Evolutionary conservation across 2,888 invertebrate genomes (phyloP).

Genomic region (Hemaris fuciformis): DNA sequence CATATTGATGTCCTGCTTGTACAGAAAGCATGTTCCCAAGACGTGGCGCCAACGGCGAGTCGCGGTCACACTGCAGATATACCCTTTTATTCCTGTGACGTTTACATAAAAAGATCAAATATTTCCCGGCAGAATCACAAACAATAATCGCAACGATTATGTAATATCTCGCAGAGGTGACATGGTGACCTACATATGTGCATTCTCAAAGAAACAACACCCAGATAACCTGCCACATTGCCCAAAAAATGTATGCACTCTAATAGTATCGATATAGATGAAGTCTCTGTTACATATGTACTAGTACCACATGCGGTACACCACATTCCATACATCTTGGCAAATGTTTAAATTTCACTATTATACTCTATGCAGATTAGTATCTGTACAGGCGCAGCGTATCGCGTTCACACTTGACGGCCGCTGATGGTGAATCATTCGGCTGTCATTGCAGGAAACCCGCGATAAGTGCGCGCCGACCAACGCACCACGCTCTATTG

Average conservation of each 20-base stretch:
- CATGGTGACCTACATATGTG: constrained; percentile 3
- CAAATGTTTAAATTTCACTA: background rate
- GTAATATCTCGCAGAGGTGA: background rate
- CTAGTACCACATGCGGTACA: too few relatives aligned
- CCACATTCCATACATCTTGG: too few relatives aligned
- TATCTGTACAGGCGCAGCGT: background rate
- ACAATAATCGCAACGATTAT: background rate
- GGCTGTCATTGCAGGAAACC: background rate
- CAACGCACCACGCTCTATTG: background rate
- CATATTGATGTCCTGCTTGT: too few relatives aligned
- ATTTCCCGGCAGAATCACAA: background rate
- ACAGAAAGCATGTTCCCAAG: too few relatives aligned
- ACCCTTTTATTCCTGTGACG: background rate
- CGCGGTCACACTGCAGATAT: background rate
- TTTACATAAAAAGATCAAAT: background rate
- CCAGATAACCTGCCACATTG: too few relatives aligned
- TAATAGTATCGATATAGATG: too few relatives aligned
- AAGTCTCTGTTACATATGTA: too few relatives aligned
- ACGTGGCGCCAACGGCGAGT: background rate
- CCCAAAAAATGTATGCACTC: too few relatives aligned
- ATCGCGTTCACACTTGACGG: background rate
- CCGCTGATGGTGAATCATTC: background rate
- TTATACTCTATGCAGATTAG: background rate
- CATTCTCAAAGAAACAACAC: background rate
- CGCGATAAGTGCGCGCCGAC: background rate